Base-by-base conservation (phyloP, 2,113 vertebrate species). In the Numenius arquata region DNA sequence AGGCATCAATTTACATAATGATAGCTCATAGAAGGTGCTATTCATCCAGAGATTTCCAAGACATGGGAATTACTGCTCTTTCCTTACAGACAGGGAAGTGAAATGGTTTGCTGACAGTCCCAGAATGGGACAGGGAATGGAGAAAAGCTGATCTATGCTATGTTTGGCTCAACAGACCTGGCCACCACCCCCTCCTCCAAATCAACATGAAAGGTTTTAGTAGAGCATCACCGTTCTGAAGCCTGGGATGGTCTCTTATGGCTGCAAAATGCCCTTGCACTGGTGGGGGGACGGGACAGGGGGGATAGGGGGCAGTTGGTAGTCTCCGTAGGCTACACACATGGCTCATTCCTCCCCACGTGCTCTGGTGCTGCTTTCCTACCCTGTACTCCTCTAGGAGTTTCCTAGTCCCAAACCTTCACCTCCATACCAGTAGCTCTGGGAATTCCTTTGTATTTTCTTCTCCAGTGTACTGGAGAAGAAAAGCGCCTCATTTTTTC, bases 231-330 rank as follows among this genome's bases (percentile, higher is more conserved):
- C 17, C 12, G 3, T 48, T 47, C 47, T 52, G 84, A 88, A 88
- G 45, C 34, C 29, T n/a, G 8, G 4, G 9, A 18, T 63, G 56
- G 43, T 36, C n/a, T 40, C 68, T 78, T 27, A 47, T 0, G 0
- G 36, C 12, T 91, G 34, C 36, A 56, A 58, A 91, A 84, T 47
- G 38, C 18, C 36, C 48, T 73, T 81, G 43, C 19, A 12, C 19
- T 77, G 29, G 53, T 55, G 53, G 53, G 53, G 53, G 53, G 53
- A 55, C 17, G 16, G 27, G 52, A 53, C 15, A 16, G 53, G 53
- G 27, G 15, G 12, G 8, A 29, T 16, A 53, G 27, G 27, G 53
- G 29, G 11, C 18, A 74, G 3, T 52, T 15, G 19, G 62, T 48
- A 48, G 30, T 56, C 43, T 85, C 22, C 40, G 15, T 1, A 55